Evolutionary conservation across 2,888 invertebrate genomes (phyloP), one percentile per base, ranked within the genome.

Genomic region (Brachylomia viminalis): DNA sequence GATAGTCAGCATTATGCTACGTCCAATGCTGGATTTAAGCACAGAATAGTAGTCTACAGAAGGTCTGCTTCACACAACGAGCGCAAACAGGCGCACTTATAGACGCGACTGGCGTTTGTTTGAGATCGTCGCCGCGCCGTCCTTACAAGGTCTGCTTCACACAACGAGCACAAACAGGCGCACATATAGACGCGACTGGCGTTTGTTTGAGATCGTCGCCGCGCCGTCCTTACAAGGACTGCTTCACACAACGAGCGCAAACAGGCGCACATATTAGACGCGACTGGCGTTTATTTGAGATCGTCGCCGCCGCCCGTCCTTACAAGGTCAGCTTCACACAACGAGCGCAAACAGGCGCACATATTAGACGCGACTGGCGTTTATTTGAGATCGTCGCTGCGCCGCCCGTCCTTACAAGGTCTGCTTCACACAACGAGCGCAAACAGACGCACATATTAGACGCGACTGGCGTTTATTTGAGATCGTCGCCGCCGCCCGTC

Each of bases 1-100:
- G 59, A 71, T 70, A 65, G 66, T 62, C 83, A 78, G 83, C 77
- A 49, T 65, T 56, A 72, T 62, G 70, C 70, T 65, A 66, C n/a
- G 61, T 73, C 72, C 74, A 74, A 23, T 56, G 20, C 4, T 80
- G 71, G 58, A 56, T 33, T 56, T 33, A 0, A 20, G 67, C 67
- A 74, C 30, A 70, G 58, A 59, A 6, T 33, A 75, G 15, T 33
- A 13, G 10, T 8, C 0, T 10, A 65, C 67, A 76, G 59, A 76
- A 76, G 27, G 30, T 33, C 3, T 15, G 0, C 30, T 64, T 7
- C 5, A n/a, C 23, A 23, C 10, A 47, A 62, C 1, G 8, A 17
- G 1, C 2, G 17, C 27, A 54, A 11, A 23, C 6, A 15, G 33
- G 17, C 17, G 27, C 42, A 42, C 23, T 7, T 2, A 20, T n/a